Evolutionary conservation across 2,113 vertebrate genomes (phyloP).

Genomic region (Xenopus laevis): DNA sequence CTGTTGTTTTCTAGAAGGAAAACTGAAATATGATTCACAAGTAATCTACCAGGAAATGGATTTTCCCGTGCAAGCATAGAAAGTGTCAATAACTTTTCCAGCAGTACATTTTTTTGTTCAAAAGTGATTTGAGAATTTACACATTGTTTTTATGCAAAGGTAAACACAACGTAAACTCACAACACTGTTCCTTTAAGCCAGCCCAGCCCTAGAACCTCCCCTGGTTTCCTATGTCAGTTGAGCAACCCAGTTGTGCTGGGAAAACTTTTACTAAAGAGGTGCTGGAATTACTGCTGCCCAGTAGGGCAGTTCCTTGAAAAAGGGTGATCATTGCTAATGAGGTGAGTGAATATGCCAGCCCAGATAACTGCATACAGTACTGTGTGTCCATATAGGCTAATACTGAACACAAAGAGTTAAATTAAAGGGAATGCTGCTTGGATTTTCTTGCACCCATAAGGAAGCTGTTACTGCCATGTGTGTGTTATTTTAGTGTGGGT

Average conservation of each 20-base stretch:
- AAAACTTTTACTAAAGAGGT: not conserved
- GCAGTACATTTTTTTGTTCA: too few species aligned
- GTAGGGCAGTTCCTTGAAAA: not conserved
- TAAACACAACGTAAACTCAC: too few species aligned
- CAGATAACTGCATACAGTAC: not conserved
- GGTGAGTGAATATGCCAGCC: slow-evolving; percentile 4
- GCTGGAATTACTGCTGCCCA: slow-evolving; percentile 1
- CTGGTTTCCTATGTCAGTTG: slow-evolving; percentile 29
- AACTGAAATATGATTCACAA: too few species aligned
- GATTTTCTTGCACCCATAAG: too few species aligned
- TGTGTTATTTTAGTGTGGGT: too few species aligned
- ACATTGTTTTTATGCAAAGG: too few species aligned
- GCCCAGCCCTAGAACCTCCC: slow-evolving; percentile 23
- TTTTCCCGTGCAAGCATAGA: too few species aligned
- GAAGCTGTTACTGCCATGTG: too few species aligned
- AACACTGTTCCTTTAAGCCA: slow-evolving; percentile 12
- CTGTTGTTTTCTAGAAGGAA: too few species aligned
- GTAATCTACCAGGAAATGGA: too few species aligned
- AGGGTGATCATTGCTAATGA: not conserved
- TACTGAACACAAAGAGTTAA: not conserved
- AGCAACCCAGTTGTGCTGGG: not conserved
- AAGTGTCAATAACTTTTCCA: too few species aligned
- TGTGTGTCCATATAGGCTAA: not conserved
- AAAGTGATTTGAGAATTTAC: too few species aligned
- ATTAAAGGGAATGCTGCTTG: not conserved